Conservation (phyloP, 2,888 invertebrate species). For the Ecdyonurus torrentis region DNA sequence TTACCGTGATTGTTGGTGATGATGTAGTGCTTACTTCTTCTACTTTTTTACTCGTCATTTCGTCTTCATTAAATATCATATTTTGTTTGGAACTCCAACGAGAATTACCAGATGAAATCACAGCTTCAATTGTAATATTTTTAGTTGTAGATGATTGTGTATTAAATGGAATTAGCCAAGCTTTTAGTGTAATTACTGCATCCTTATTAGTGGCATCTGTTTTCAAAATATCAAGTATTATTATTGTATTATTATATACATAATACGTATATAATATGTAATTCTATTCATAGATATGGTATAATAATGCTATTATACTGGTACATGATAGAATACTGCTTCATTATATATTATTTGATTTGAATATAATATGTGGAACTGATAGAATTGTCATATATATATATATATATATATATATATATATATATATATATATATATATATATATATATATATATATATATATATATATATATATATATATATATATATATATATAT, state of each 20-base stretch:
- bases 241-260: not conserved
- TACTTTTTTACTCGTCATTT: not conserved
- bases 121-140: not conserved
- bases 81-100: not conserved
- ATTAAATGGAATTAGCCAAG: not conserved
- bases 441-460: not conserved
- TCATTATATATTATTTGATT: no score
- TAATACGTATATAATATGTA: no score
- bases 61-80: not conserved
- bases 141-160: not conserved
- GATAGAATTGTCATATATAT: not conserved
- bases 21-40: not conserved
- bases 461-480: not conserved
- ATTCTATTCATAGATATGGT: no score
- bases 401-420: not conserved
- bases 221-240: no score
- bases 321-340: no score
- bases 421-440: not conserved
- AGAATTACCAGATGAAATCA: not conserved
- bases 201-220: not conserved
- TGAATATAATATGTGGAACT: no score
- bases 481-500: not conserved
- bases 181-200: not conserved
- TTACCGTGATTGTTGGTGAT: not conserved
- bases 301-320: no score